Evolutionary conservation across 2,888 invertebrate genomes (phyloP), one percentile per base, ranked within the genome.

Genomic region (Hemistola chrysoprasaria): DNA sequence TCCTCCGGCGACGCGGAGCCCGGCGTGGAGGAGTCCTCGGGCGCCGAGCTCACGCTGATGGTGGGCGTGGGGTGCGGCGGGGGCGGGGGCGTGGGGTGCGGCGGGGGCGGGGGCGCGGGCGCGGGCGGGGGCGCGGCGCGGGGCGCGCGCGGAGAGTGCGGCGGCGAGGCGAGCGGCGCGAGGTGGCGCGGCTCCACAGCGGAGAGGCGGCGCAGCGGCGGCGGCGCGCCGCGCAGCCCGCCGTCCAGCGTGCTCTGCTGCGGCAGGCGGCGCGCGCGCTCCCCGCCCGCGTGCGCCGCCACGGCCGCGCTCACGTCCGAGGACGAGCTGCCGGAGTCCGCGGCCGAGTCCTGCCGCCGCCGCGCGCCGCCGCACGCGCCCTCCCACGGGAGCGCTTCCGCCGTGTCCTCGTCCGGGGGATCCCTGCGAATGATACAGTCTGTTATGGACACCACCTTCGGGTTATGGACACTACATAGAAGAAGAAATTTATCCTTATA

Each of bases 251-350:
- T 93, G 73, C 92, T 92, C 76, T 93, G 93, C 59, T 93, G 92
- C 33, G 91, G 91, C 47, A 94, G 82, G 23, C 93, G 91, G 45
- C 93, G 91, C 56, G 91, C 90, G 57, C 93, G 84, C 55, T 92
- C 69, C 63, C 92, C 92, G 61, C 91, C 93, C 7, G 92, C 93
- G 71, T 93, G 93, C 29, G 93, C 75, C 6, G 90, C 83, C 1
- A 55, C 80, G 30, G 91, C 88, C 1, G 81, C 68, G 69, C 93
- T 93, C 48, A 94, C 91, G 71, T 95, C 95, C 9, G 94, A 94
- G 6, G 93, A 93, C n/a, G 93, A 93, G 65, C 92, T 92, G 63
- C 92, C 93, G 8, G 93, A 93, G 74, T 94, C 93, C 27, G 93
- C 78, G 7, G 90, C 83, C 2, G 93, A 93, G 74, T 93, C 93